Percentiles rank a stretch among this genome's conserved stretches.
Evolutionary conservation across 2,888 invertebrate species (phyloP).

Genomic region (Gastracanthus pulcherrimus): DNA sequence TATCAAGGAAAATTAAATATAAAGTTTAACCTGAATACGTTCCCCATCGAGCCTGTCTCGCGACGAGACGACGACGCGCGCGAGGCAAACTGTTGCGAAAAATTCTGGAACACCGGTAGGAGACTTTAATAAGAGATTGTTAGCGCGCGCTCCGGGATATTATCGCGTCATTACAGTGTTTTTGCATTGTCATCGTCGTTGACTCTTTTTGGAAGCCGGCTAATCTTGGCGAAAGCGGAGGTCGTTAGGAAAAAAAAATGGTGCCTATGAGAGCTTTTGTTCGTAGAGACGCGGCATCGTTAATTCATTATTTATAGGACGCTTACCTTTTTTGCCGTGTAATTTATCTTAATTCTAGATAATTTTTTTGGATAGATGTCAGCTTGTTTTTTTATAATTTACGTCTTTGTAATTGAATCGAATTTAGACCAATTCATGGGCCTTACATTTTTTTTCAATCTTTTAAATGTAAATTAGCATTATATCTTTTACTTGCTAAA

Average conservation of each 20-base stretch:
- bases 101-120: constrained; percentile 39
- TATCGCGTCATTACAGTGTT: constrained; percentile 39
- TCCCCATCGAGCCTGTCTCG: too few relatives aligned
- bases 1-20: too few relatives aligned
- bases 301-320: constrained; percentile 15
- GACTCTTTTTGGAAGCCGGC: constrained; percentile 32
- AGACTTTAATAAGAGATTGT: constrained; percentile 42
- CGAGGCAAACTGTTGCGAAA: constrained; percentile 30
- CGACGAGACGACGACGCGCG: too few relatives aligned
- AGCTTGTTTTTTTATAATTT: background rate
- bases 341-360: constrained; percentile 22
- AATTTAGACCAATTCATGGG: too few relatives aligned
- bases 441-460: too few relatives aligned
- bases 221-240: constrained; percentile 19
- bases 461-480: too few relatives aligned
- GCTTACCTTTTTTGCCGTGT: constrained; percentile 9
- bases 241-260: background rate
- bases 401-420: background rate
- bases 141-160: constrained; percentile 35
- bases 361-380: background rate
- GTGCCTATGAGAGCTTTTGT: too few relatives aligned
- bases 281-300: background rate
- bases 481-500: too few relatives aligned
- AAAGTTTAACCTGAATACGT: too few relatives aligned
- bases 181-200: constrained; percentile 25